phyloP scores from a whole-genome alignment of 2,797 vertebrate species.

The Bradypus variegatus region DNA sequence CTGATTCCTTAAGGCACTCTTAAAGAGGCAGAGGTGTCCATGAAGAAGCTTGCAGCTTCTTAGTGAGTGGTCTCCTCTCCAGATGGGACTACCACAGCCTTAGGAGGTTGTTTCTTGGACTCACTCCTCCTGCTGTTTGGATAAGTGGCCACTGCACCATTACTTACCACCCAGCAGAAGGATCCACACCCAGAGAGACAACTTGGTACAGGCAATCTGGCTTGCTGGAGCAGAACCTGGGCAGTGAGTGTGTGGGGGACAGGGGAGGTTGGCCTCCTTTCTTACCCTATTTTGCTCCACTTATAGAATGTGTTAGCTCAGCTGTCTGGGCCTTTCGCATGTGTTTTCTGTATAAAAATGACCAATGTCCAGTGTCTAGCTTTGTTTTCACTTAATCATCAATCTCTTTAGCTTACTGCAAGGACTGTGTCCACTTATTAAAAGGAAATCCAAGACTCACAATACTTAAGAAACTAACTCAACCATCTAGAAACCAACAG shows the following conservation, averaged over 20 bases:
- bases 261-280: rapidly evolving
- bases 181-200: neutral
- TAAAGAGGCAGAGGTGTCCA: neutral
- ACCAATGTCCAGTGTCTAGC: neutral
- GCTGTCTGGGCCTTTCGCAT: neutral
- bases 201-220: too few relatives aligned
- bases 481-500: neutral
- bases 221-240: neutral
- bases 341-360: neutral
- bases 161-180: too few relatives aligned
- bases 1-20: neutral
- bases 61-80: neutral
- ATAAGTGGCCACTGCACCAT: neutral
- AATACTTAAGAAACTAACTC: neutral
- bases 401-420: neutral
- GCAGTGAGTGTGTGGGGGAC: too few relatives aligned
- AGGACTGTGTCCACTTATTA: neutral
- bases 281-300: neutral
- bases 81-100: neutral
- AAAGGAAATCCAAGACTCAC: neutral
- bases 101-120: rapidly evolving
- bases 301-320: neutral
- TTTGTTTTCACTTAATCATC: neutral
- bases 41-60: neutral
- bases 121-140: neutral